Evolutionary conservation across 2,888 invertebrate genomes (phyloP).

Genomic region (Drosophila anomalata): DNA sequence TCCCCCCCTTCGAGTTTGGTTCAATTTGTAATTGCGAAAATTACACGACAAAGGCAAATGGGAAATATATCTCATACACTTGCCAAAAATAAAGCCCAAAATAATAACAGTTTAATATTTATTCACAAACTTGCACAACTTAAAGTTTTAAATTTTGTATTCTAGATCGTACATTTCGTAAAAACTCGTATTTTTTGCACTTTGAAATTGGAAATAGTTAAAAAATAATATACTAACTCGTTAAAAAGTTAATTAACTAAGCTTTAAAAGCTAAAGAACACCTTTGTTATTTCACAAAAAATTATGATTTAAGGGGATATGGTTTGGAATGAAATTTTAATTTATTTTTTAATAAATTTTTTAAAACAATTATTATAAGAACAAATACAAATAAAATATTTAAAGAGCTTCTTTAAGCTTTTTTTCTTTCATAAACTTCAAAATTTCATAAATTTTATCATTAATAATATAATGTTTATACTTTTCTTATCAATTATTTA

Average conservation of each 20-base stretch:
- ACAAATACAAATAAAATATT: too few species aligned
- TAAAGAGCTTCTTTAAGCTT: too few species aligned
- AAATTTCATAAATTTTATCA: too few species aligned
- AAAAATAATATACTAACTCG: background rate
- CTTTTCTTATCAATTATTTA: too few species aligned
- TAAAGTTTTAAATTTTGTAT: too few species aligned
- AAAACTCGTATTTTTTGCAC: too few species aligned
- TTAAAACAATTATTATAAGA: too few species aligned
- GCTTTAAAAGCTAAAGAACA: background rate
- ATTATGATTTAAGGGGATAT: background rate
- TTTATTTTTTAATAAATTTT: background rate
- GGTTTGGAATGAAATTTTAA: background rate
- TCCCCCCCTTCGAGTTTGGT: background rate
- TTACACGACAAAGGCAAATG: conserved; percentile 27
- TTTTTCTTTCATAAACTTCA: too few species aligned
- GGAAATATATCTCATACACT: conserved; percentile 3
- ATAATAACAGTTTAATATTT: background rate
- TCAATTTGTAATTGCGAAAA: conserved; percentile 46
- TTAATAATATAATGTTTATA: too few species aligned
- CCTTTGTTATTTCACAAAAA: background rate
- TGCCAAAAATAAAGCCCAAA: background rate
- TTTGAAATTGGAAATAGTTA: background rate
- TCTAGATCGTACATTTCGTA: too few species aligned
- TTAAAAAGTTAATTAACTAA: background rate
- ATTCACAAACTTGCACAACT: conserved; percentile 1